Conservation (phyloP, 2,797 vertebrate genomes). For the Orientallactaga sibirica region DNA sequence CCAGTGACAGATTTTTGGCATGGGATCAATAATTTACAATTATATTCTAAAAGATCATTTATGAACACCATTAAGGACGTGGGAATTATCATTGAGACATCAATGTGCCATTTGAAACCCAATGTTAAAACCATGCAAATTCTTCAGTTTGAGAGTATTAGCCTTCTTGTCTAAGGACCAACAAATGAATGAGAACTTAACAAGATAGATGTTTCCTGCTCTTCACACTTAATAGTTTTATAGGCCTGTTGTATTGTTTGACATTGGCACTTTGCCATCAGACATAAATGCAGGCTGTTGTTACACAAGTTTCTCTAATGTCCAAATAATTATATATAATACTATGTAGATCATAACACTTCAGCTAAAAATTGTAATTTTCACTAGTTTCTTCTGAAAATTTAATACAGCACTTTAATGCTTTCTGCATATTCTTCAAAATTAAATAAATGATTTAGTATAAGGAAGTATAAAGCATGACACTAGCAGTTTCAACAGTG, state of each 20-base stretch:
- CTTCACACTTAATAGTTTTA: constrained; percentile 38
- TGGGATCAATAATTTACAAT: constrained; percentile 77
- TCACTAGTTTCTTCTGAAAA: constrained; percentile 20
- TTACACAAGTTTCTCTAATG: constrained; percentile 41
- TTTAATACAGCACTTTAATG: constrained; percentile 4
- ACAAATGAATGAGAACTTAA: constrained; percentile 39
- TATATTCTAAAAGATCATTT: constrained; percentile 80
- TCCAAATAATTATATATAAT: not conserved
- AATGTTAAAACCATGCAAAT: not conserved
- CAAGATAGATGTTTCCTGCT: constrained; percentile 20
- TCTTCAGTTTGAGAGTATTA: not conserved
- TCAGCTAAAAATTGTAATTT: constrained; percentile 38
- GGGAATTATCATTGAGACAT: constrained; percentile 45
- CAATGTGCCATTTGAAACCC: constrained; percentile 61
- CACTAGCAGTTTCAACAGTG: not conserved
- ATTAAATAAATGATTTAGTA: not conserved
- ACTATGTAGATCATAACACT: constrained; percentile 13
- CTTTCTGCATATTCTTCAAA: constrained; percentile 9
- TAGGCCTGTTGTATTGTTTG: not conserved
- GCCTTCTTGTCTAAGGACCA: not conserved
- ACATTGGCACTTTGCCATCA: constrained; percentile 15
- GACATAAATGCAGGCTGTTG: not conserved
- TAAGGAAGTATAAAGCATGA: constrained; percentile 26
- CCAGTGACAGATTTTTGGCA: constrained; percentile 83
- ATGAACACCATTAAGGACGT: constrained; percentile 75